Conservation (phyloP, 2,113 vertebrate genomes). For the Rousettus leschenaultii region DNA sequence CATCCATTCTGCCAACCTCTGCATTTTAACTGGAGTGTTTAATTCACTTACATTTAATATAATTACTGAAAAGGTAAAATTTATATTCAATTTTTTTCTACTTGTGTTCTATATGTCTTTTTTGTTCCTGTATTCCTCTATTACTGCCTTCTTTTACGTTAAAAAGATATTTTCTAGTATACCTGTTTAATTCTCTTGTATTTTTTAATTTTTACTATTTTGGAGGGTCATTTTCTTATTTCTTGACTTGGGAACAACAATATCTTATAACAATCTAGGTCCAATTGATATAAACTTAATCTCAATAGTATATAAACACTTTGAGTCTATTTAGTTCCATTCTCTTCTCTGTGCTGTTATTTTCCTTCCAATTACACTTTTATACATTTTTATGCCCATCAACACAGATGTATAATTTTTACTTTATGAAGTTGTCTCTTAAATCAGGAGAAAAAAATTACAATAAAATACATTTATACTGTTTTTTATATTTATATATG, state of each 20-base stretch:
- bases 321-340: background rate
- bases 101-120: background rate
- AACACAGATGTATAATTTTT: background rate
- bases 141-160: background rate
- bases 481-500: background rate
- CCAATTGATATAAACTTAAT: background rate
- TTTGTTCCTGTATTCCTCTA: background rate
- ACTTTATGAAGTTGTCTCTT: background rate
- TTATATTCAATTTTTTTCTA: background rate
- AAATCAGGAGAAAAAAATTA: background rate
- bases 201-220: background rate
- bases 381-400: background rate
- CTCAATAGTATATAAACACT: background rate
- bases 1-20: too few species aligned
- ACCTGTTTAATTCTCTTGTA: background rate
- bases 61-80: background rate
- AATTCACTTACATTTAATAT: background rate
- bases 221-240: background rate
- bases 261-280: background rate
- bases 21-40: background rate
- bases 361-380: background rate
- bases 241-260: background rate
- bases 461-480: background rate
- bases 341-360: background rate
- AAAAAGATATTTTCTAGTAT: background rate